phyloP scores from a whole-genome alignment of 2,888 invertebrate genomes.

The Thysanoteuthis rhombus region DNA sequence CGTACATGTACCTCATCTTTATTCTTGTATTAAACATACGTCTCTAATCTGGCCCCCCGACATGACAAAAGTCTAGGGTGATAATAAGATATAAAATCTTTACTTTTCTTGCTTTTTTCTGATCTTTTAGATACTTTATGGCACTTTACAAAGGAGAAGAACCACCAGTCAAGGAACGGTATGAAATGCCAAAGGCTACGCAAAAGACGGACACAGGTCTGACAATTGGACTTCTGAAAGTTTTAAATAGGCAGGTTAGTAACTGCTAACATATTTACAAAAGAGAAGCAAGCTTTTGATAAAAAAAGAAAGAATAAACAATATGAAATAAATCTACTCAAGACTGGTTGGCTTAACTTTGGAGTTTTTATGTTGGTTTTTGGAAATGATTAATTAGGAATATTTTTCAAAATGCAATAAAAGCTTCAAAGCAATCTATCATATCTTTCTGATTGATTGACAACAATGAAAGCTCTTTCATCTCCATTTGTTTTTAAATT shows the following conservation, averaged over 20 bases:
- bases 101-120: background rate
- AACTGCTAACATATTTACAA: background rate
- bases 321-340: background rate
- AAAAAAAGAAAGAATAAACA: background rate
- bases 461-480: background rate
- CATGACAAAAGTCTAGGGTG: no score
- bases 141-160: conserved; percentile 81
- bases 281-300: background rate
- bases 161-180: conserved; percentile 81
- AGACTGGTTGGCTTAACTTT: background rate
- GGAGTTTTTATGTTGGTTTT: background rate
- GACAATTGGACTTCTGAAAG: conserved; percentile 82
- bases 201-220: conserved; percentile 76
- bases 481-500: background rate
- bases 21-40: no score
- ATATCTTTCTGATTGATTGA: no score
- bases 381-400: no score
- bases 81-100: background rate
- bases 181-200: conserved; percentile 70
- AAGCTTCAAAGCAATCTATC: no score
- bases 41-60: no score
- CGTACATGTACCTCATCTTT: no score
- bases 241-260: conserved; percentile 79
- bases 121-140: conserved; percentile 73
- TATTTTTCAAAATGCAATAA: no score